These are phyloP conservation scores for Telenomus remus DNA, from an alignment of 1,140 invertebrate genomes.

Conservation along the genomic window DNA sequence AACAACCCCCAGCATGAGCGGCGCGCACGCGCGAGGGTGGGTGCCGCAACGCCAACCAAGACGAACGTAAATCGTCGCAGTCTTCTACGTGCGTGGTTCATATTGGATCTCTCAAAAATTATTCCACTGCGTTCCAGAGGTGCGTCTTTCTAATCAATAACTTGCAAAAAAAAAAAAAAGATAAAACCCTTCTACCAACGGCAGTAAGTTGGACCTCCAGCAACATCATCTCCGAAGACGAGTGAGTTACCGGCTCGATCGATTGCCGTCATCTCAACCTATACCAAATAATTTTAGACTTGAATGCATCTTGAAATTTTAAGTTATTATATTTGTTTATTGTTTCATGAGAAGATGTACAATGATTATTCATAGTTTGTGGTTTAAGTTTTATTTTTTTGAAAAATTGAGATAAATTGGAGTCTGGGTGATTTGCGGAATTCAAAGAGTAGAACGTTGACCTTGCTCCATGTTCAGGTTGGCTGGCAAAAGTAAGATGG, in stretches of 20 bases:
- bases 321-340: no score
- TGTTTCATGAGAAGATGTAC: not conserved
- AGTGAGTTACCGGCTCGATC: constrained; percentile 3
- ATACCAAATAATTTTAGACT: no score
- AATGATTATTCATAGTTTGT: not conserved
- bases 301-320: no score
- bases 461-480: not conserved
- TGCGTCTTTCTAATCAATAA: constrained; percentile 21
- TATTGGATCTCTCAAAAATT: constrained; percentile 25
- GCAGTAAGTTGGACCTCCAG: no score
- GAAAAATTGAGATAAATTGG: not conserved
- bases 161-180: no score
- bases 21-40: constrained; percentile 45
- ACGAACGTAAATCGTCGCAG: constrained; percentile 43
- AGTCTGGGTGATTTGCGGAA: not conserved
- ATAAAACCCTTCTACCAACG: no score
- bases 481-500: no score
- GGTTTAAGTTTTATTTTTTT: not conserved
- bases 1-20: constrained; percentile 40
- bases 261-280: no score
- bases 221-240: constrained; percentile 6
- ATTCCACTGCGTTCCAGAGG: constrained; percentile 14
- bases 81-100: constrained; percentile 36
- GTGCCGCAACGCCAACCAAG: constrained; percentile 22
- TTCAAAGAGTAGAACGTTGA: not conserved